Evolutionary conservation across 2,888 invertebrate genomes (phyloP).

Genomic region (Drepanosiphum platanoidis): DNA sequence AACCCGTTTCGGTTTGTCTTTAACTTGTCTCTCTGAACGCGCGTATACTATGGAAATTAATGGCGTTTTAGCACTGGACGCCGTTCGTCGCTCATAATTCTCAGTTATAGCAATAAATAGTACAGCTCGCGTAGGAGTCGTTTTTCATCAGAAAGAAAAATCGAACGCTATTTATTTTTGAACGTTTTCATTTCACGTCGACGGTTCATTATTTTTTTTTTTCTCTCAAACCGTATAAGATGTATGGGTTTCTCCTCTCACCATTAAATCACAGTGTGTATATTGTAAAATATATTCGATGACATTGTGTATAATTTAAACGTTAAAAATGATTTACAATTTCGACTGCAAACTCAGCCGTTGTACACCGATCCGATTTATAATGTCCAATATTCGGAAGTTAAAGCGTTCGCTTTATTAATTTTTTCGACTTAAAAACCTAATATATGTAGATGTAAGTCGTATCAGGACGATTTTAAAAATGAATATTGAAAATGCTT

Average conservation of each 20-base stretch:
- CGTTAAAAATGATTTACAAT: not conserved
- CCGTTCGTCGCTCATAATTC: too few species aligned
- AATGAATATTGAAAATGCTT: too few species aligned
- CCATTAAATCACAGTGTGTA: not conserved
- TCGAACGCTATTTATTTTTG: not conserved
- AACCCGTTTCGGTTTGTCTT: conserved; percentile 12
- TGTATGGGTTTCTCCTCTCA: not conserved
- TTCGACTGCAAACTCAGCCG: not conserved
- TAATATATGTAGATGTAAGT: too few species aligned
- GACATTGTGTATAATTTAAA: not conserved
- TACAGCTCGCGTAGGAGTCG: not conserved
- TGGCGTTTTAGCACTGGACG: too few species aligned
- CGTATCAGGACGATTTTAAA: too few species aligned
- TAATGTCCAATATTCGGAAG: too few species aligned
- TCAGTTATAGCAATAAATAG: not conserved
- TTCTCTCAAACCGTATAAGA: not conserved
- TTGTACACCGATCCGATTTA: not conserved
- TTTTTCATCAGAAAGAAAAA: conserved; percentile 18
- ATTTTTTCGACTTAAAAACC: too few species aligned
- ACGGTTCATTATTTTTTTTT: not conserved
- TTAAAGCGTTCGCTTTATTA: too few species aligned
- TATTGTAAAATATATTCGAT: not conserved
- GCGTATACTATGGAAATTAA: not conserved
- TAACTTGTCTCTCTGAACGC: not conserved
- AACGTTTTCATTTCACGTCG: not conserved